These are phyloP conservation scores for Odontophorus gujanensis DNA, from an alignment of 2,113 vertebrate genomes.

Conservation along the genomic window DNA sequence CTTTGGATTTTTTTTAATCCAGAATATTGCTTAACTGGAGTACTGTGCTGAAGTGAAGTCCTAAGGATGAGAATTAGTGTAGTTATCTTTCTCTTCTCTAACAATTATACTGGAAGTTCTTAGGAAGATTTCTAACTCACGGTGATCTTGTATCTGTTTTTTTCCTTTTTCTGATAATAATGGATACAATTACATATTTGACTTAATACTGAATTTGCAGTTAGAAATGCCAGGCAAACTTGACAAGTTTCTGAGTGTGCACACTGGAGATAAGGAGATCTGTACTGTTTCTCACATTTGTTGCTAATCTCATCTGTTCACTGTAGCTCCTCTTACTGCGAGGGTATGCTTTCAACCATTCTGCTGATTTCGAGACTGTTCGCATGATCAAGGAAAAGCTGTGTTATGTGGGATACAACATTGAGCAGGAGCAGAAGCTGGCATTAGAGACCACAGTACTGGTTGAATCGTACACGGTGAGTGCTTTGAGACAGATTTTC, in stretches of 20 bases:
- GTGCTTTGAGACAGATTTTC: constrained; percentile 42
- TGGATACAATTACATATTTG: neutral
- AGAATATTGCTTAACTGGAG: neutral
- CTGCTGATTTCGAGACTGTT: constrained; percentile 97
- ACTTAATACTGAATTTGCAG: neutral
- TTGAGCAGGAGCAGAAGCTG: constrained; percentile 98
- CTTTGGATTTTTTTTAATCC: neutral
- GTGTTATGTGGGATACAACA: constrained; percentile 98
- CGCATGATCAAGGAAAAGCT: constrained; percentile 99
- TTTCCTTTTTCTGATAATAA: neutral
- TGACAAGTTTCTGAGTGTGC: fast-evolving
- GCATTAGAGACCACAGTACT: constrained; percentile 97
- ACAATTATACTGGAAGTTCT: neutral
- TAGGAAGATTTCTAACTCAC: neutral
- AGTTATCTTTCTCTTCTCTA: neutral
- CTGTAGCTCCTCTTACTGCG: constrained; percentile 89
- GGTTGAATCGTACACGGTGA: constrained; percentile 96
- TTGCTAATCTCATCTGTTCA: neutral
- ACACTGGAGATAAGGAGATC: neutral
- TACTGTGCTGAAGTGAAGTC: neutral
- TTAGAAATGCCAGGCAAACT: neutral
- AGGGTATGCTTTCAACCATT: constrained; percentile 98
- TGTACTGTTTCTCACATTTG: neutral
- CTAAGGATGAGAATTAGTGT: neutral
- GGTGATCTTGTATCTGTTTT: neutral